A percentile compares a stretch with the other conserved stretches of the same genome.
Evolutionary conservation across 2,113 vertebrate genomes (phyloP).

Genomic region (Ornithorhynchus anatinus): DNA sequence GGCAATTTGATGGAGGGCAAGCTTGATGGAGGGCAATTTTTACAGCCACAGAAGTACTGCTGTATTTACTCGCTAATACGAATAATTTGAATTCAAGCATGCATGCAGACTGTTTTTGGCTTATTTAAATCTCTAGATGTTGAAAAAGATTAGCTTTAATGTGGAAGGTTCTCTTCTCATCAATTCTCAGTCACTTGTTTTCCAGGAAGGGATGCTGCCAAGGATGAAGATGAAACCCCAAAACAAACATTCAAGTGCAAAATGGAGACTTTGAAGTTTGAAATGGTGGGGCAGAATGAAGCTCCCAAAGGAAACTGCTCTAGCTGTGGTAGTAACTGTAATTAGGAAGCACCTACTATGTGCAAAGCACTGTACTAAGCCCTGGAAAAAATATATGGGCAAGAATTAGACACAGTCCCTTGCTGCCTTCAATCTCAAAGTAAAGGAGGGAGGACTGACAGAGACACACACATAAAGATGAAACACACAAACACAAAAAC

Average conservation of each 20-base stretch:
- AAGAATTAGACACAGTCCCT: no score
- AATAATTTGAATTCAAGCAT: slow-evolving; percentile 29
- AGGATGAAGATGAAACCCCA: background rate
- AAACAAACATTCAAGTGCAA: background rate
- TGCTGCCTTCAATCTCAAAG: no score
- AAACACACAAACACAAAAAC: no score
- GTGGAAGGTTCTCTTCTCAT: background rate
- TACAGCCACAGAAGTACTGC: slow-evolving; percentile 3
- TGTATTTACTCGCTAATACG: slow-evolving; percentile 11
- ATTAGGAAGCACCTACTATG: no score
- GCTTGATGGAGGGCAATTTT: slow-evolving; percentile 3
- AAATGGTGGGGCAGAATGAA: background rate
- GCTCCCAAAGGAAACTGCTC: background rate
- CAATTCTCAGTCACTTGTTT: slow-evolving; percentile 31
- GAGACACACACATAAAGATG: no score
- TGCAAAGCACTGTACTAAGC: no score
- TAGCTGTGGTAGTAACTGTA: background rate
- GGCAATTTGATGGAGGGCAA: slow-evolving; percentile 17
- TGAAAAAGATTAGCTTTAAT: background rate
- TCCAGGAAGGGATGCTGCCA: background rate
- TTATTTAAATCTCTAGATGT: slow-evolving; percentile 15
- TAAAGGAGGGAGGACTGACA: no score
- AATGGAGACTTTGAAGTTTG: background rate
- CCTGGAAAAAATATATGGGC: no score
- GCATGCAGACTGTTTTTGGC: slow-evolving; percentile 32